Evolutionary conservation across 2,797 vertebrate genomes (phyloP).

Genomic region (Dicrostonyx torquatus): DNA sequence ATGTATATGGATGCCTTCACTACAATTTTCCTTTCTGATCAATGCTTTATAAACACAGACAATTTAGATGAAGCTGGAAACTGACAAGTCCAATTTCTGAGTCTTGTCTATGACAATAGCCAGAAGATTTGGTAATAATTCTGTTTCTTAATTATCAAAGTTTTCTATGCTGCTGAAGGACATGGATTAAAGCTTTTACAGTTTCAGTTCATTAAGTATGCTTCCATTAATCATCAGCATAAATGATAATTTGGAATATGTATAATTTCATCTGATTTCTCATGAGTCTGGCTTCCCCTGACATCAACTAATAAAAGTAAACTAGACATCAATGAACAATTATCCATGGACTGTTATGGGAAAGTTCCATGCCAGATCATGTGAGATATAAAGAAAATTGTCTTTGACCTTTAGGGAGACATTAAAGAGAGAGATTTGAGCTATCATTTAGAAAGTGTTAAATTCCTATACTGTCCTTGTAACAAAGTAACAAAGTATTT

Average conservation of each 20-base stretch:
- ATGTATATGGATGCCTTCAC: background rate
- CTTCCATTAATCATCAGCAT: constrained; percentile 6
- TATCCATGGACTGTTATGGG: background rate
- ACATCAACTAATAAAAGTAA: background rate
- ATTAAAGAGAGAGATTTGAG: background rate
- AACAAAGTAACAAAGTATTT: background rate
- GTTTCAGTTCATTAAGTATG: background rate
- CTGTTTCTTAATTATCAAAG: background rate
- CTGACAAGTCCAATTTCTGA: background rate
- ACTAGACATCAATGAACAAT: background rate
- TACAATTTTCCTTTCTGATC: background rate
- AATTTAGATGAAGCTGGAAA: background rate
- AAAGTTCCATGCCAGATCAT: background rate
- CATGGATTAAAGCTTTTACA: background rate
- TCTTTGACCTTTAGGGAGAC: background rate
- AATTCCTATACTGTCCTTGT: background rate
- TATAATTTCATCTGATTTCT: background rate
- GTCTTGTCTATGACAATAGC: background rate
- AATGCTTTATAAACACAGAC: background rate
- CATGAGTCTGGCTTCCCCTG: background rate
- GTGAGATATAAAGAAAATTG: background rate
- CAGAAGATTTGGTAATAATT: background rate
- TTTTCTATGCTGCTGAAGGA: background rate
- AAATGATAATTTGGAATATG: background rate
- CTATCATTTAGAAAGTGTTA: background rate